Percentiles rank a stretch among this genome's conserved stretches.
phyloP scores from a whole-genome alignment of 1,140 invertebrate species.

The Pseudomyrmex cubaensis region DNA sequence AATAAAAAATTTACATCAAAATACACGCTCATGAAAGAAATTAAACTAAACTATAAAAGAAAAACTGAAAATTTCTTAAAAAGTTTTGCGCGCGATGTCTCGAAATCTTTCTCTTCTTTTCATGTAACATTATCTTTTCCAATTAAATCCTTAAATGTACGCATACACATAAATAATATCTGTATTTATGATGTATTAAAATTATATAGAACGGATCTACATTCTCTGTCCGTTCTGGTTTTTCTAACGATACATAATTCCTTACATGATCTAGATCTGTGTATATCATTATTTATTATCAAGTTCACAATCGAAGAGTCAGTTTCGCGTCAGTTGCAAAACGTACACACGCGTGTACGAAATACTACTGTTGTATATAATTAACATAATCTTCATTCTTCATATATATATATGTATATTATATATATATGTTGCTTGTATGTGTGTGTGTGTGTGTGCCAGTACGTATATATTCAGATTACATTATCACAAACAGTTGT shows the following conservation, averaged over 20 bases:
- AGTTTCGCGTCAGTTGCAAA: conserved; percentile 50
- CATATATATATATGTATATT: conserved; percentile 1
- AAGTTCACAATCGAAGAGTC: conserved; percentile 69
- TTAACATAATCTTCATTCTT: too few species aligned
- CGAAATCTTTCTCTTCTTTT: background rate
- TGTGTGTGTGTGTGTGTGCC: background rate
- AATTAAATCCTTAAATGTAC: conserved; percentile 38
- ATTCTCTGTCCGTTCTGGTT: background rate
- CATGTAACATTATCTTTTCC: background rate
- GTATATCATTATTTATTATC: conserved; percentile 70
- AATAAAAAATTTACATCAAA: background rate
- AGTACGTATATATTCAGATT: background rate
- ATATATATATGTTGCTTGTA: conserved; percentile 38
- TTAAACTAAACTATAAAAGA: background rate
- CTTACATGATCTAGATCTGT: conserved; percentile 34
- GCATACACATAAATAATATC: conserved; percentile 26
- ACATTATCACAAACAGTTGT: conserved; percentile 72
- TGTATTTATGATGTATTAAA: conserved; percentile 3
- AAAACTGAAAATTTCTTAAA: background rate
- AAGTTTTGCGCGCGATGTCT: too few species aligned
- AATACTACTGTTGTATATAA: conserved; percentile 45
- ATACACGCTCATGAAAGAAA: background rate
- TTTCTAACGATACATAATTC: conserved; percentile 31
- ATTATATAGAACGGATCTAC: conserved; percentile 32
- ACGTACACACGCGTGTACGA: conserved; percentile 40